Percentiles rank a stretch among this genome's conserved stretches.
Evolutionary conservation across 92 coral and sea anemone species (phyloP).

Genomic region (Umimayanthus kanabou): DNA sequence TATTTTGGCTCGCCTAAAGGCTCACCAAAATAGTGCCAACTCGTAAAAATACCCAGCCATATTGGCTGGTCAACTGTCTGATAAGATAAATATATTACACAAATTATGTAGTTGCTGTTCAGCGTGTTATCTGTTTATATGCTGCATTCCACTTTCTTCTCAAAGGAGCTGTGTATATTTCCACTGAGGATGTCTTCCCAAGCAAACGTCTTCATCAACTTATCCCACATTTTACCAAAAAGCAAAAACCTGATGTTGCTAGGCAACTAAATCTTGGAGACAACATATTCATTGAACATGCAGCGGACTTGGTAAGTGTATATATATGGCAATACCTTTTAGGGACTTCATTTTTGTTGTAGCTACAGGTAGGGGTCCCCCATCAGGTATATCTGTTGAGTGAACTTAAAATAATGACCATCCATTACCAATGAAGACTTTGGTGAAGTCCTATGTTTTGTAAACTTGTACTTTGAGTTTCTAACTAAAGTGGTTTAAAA

Average conservation of each 20-base stretch:
- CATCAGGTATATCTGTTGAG: background rate
- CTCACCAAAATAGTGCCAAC: no score
- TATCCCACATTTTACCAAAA: conserved; percentile 67
- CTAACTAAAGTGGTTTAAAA: background rate
- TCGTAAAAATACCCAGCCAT: no score
- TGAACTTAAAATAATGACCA: background rate
- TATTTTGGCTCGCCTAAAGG: no score
- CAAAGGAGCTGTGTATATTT: conserved; percentile 85
- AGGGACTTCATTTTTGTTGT: background rate
- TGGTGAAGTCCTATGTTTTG: background rate
- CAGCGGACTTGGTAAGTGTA: conserved; percentile 78
- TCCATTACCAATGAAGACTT: background rate
- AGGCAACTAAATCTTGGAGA: conserved; percentile 64
- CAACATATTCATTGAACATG: conserved; percentile 84
- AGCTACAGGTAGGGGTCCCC: background rate
- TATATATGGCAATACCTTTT: background rate
- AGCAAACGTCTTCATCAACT: conserved; percentile 93
- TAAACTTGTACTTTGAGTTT: background rate
- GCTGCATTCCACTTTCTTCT: no score
- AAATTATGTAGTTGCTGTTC: no score
- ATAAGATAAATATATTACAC: no score
- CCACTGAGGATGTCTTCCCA: conserved; percentile 97
- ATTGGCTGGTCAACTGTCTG: no score
- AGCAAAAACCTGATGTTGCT: conserved; percentile 43
- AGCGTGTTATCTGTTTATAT: no score